Conservation (phyloP, 2,888 invertebrate genomes). For the Anodontia alba region DNA sequence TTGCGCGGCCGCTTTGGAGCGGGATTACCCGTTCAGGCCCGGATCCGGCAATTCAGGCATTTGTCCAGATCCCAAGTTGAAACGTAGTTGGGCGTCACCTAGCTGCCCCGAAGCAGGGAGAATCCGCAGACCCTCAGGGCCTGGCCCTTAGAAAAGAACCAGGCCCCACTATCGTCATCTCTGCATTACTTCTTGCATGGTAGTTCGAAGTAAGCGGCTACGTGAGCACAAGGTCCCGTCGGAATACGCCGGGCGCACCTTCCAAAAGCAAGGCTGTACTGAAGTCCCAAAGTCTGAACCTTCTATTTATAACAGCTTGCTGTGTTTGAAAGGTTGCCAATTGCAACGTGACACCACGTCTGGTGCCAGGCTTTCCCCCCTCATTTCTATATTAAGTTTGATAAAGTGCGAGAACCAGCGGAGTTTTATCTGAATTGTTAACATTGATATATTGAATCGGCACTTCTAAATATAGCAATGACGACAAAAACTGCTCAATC, state of each 20-base stretch:
- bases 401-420: no score
- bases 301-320: no score
- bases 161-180: constrained; percentile 25
- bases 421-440: no score
- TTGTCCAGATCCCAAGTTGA: constrained; percentile 11
- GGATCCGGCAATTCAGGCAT: constrained; percentile 28
- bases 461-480: no score
- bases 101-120: constrained; percentile 35
- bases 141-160: constrained; percentile 37
- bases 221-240: neutral
- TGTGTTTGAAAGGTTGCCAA: no score
- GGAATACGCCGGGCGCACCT: neutral
- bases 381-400: no score
- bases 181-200: neutral
- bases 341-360: no score
- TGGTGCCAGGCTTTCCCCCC: no score
- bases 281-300: no score
- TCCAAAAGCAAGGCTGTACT: no score
- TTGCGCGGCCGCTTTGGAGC: constrained; percentile 44
- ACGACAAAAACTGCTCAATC: no score
- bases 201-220: neutral
- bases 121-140: constrained; percentile 34
- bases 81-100: neutral
- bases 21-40: constrained; percentile 24
- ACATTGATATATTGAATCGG: no score